Percentiles rank a stretch among this genome's conserved stretches.
Evolutionary conservation across 2,888 invertebrate species (phyloP).

Genomic region (Chromoteleia sp.): DNA sequence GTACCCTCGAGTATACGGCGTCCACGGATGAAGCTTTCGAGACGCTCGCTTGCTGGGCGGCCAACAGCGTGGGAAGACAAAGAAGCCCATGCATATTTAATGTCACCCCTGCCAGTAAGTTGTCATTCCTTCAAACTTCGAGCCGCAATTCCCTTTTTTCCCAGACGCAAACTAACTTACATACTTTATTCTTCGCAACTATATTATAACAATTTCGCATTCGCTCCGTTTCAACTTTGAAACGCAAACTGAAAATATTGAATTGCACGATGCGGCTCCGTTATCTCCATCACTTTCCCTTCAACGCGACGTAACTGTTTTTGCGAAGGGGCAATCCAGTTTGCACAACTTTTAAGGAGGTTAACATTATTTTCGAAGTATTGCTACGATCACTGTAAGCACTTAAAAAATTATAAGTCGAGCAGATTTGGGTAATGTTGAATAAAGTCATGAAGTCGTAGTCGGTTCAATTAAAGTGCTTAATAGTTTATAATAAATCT

Average conservation of each 20-base stretch:
- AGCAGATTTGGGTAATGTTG: conserved; percentile 14
- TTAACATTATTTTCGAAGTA: conserved; percentile 56
- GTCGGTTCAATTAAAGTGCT: conserved; percentile 8
- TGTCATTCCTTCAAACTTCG: conserved; percentile 60
- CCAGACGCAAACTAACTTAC: conserved; percentile 42
- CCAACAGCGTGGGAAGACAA: conserved; percentile 93
- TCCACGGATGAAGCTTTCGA: conserved; percentile 88
- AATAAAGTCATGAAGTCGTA: conserved; percentile 8
- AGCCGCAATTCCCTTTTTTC: conserved; percentile 52
- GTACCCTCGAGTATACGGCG: conserved; percentile 87
- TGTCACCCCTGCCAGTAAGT: conserved; percentile 92
- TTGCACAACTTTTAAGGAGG: conserved; percentile 54
- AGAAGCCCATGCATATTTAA: conserved; percentile 92
- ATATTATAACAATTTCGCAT: conserved; percentile 55
- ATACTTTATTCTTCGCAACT: conserved; percentile 56
- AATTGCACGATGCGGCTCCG: conserved; percentile 29
- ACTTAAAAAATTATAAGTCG: conserved; percentile 31
- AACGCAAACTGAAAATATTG: conserved; percentile 61
- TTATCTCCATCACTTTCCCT: conserved; percentile 53
- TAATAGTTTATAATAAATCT: not conserved
- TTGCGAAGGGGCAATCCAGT: conserved; percentile 39
- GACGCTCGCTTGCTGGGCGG: conserved; percentile 95
- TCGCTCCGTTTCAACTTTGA: conserved; percentile 44
- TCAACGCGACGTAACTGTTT: conserved; percentile 34
- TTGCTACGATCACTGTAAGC: conserved; percentile 31